Evolutionary conservation across 2,113 vertebrate genomes (phyloP).

Genomic region (Eurystomus gularis): DNA sequence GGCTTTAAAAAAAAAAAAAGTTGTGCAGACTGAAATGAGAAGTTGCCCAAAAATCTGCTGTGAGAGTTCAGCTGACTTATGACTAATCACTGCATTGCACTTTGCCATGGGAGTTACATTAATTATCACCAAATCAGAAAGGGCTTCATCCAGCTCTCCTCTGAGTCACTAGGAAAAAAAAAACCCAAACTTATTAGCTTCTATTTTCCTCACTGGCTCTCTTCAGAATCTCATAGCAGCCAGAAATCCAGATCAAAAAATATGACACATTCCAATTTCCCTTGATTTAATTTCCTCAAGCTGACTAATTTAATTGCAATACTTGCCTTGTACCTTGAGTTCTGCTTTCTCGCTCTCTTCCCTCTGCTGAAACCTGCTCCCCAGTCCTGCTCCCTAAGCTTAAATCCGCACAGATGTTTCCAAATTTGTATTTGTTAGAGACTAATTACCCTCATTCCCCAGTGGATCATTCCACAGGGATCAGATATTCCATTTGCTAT

Average conservation of each 20-base stretch:
- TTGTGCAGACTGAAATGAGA: background rate
- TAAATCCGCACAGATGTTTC: conserved; percentile 59
- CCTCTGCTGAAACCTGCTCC: background rate
- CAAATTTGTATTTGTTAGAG: conserved; percentile 65
- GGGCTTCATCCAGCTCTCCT: conserved; percentile 1
- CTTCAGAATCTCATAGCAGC: conserved; percentile 34
- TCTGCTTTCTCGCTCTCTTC: background rate
- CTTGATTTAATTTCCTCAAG: conserved; percentile 63
- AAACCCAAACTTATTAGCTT: conserved; percentile 8
- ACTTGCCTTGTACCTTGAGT: conserved; percentile 27
- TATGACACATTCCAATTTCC: conserved; percentile 35
- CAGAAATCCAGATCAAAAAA: conserved; percentile 25
- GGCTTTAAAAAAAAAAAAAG: too few relatives aligned
- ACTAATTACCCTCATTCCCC: conserved; percentile 49
- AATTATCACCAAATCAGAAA: conserved; percentile 46
- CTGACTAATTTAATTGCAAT: conserved; percentile 47
- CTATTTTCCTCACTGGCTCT: conserved; percentile 20
- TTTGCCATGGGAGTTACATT: conserved; percentile 18
- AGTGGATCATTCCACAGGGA: background rate
- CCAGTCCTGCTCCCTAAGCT: background rate
- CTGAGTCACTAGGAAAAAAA: conserved; percentile 7
- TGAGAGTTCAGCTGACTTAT: background rate
- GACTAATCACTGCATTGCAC: background rate
- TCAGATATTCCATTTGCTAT: background rate
- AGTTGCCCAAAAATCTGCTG: background rate